A percentile compares a stretch with the other conserved stretches of the same genome.
Conservation (phyloP, 1,140 invertebrate species). For the Lineus longissimus region DNA sequence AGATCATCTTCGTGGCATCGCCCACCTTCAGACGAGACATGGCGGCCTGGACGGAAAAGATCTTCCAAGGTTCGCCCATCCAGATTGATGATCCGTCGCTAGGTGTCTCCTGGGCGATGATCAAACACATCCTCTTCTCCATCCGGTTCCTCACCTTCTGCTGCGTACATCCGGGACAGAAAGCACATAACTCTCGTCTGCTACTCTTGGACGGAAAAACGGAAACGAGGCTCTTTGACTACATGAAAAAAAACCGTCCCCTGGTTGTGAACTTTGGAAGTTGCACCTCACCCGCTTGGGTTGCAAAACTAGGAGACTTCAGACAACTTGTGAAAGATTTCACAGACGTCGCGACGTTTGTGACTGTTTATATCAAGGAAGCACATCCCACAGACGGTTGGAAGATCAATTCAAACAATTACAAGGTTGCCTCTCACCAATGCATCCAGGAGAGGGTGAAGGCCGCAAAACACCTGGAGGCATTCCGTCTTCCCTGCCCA, state of each 20-base stretch:
- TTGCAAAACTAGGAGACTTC: slow-evolving; percentile 26
- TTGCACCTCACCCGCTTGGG: slow-evolving; percentile 39
- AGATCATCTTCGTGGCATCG: too few relatives aligned
- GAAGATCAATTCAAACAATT: slow-evolving; percentile 15
- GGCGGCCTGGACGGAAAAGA: too few relatives aligned
- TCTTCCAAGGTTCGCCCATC: too few relatives aligned
- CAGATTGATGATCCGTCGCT: too few relatives aligned
- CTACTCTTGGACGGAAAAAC: slow-evolving; percentile 15
- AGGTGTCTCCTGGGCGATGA: too few relatives aligned
- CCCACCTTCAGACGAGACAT: too few relatives aligned
- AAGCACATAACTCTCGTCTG: slow-evolving; percentile 18
- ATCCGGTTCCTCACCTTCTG: too few relatives aligned
- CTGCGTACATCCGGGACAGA: background rate
- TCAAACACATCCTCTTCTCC: too few relatives aligned
- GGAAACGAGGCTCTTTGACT: slow-evolving; percentile 22
- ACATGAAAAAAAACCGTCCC: slow-evolving; percentile 22
- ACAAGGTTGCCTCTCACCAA: slow-evolving; percentile 8
- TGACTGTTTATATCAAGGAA: slow-evolving; percentile 34
- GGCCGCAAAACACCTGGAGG: background rate
- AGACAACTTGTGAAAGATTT: slow-evolving; percentile 24
- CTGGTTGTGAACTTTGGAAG: slow-evolving; percentile 38
- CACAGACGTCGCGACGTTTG: slow-evolving; percentile 26
- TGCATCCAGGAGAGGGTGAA: slow-evolving; percentile 10
- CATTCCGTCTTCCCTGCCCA: background rate
- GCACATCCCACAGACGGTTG: slow-evolving; percentile 34